Percentiles rank a stretch among this genome's conserved stretches.
Conservation (phyloP, 1,140 invertebrate genomes). For the Lepidurus apus region DNA sequence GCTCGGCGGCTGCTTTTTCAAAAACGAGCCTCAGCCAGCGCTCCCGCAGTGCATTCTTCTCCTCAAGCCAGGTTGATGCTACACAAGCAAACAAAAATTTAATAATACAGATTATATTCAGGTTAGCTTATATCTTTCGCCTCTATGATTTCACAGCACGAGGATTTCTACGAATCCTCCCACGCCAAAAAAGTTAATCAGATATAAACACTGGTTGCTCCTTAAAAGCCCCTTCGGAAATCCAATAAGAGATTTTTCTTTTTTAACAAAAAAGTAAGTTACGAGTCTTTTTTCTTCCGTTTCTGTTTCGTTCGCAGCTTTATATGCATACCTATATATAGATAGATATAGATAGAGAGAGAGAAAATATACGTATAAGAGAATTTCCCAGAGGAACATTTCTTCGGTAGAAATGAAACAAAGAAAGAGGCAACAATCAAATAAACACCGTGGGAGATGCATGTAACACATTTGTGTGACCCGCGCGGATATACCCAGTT, state of each 20-base stretch:
- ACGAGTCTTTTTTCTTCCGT: too few species aligned
- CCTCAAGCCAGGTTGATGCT: conserved; percentile 43
- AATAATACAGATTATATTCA: neutral
- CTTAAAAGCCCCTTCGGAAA: too few species aligned
- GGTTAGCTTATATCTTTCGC: neutral
- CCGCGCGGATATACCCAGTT: neutral
- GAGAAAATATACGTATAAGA: too few species aligned
- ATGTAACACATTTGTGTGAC: neutral
- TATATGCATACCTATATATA: too few species aligned
- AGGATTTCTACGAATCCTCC: too few species aligned
- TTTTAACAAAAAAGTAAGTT: too few species aligned
- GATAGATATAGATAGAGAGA: too few species aligned
- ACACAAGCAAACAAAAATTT: conserved; percentile 22
- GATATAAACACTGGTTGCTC: too few species aligned
- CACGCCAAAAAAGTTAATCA: too few species aligned
- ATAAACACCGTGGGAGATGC: conserved; percentile 12
- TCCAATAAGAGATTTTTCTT: too few species aligned
- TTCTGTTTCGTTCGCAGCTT: too few species aligned
- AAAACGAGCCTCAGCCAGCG: conserved; percentile 55
- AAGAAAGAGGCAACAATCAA: neutral
- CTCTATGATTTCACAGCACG: too few species aligned
- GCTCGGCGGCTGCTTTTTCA: conserved; percentile 48
- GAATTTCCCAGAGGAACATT: conserved; percentile 35
- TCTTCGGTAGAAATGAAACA: conserved; percentile 30
- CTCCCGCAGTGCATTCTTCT: conserved; percentile 50